Percentiles rank a stretch among this genome's conserved stretches.
Conservation (phyloP, 2,113 vertebrate genomes). For the Nannobrachium achirus region DNA sequence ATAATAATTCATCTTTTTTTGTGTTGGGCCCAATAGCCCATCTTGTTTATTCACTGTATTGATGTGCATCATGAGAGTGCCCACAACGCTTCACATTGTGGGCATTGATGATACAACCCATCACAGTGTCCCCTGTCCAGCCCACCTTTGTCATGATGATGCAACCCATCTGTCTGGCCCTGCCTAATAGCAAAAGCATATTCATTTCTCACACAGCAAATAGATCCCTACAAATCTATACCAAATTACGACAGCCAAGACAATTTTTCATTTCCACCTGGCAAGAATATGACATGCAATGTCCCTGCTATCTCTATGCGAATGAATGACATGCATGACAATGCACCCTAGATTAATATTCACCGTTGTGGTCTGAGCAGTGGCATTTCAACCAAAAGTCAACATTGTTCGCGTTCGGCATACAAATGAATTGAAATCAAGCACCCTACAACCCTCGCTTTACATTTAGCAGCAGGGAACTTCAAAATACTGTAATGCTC, state of each 20-base stretch:
- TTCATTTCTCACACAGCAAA: background rate
- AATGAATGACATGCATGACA: too few relatives aligned
- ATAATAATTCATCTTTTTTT: too few relatives aligned
- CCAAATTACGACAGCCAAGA: too few relatives aligned
- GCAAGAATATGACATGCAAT: background rate
- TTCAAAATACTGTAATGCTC: too few relatives aligned
- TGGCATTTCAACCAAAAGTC: background rate
- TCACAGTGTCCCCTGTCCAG: background rate
- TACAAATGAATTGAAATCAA: background rate
- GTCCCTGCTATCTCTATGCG: too few relatives aligned
- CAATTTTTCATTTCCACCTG: background rate
- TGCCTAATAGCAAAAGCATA: background rate
- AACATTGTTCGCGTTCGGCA: background rate
- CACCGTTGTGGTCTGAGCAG: background rate
- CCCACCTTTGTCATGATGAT: background rate
- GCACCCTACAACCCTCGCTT: too few relatives aligned
- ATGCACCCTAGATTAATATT: background rate
- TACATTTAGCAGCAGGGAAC: too few relatives aligned
- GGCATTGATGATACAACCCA: background rate
- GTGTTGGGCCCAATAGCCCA: background rate
- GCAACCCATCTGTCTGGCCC: constrained; percentile 1
- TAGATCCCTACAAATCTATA: too few relatives aligned
- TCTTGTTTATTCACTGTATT: too few relatives aligned
- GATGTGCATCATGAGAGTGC: too few relatives aligned
- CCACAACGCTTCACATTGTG: too few relatives aligned